Evolutionary conservation across 1,140 invertebrate genomes (phyloP).

Genomic region (Drosophila ambigua): DNA sequence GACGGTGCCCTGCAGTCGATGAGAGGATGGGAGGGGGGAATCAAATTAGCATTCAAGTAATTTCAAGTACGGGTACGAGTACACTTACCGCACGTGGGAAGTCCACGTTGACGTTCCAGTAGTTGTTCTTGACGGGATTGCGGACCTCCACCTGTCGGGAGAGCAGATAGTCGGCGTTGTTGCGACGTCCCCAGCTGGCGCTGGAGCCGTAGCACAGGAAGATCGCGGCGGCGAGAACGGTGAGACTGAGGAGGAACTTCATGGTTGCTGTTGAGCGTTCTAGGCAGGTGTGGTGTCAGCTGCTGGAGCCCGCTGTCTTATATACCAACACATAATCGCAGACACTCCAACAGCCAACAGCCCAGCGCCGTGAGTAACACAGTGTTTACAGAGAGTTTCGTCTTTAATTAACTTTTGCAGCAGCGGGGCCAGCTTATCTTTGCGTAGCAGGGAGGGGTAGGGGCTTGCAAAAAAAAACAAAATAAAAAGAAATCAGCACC

Average conservation of each 20-base stretch:
- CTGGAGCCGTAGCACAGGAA: slow-evolving; percentile 55
- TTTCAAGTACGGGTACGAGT: background rate
- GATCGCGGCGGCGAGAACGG: slow-evolving; percentile 60
- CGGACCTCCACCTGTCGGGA: slow-evolving; percentile 57
- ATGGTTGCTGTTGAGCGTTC: slow-evolving; percentile 30
- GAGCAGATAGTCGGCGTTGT: slow-evolving; percentile 51
- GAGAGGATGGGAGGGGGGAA: background rate
- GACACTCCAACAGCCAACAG: background rate
- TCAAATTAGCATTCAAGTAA: background rate
- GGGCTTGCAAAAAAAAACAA: slow-evolving; percentile 16
- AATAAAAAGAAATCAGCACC: slow-evolving; percentile 32
- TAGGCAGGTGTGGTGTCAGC: slow-evolving; percentile 26
- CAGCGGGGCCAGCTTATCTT: slow-evolving; percentile 29
- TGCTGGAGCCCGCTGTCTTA: slow-evolving; percentile 16
- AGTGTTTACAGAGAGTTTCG: slow-evolving; percentile 37
- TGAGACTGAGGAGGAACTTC: slow-evolving; percentile 56
- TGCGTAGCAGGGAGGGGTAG: background rate
- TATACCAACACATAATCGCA: slow-evolving; percentile 28
- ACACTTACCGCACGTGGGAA: slow-evolving; percentile 71
- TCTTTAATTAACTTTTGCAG: slow-evolving; percentile 51
- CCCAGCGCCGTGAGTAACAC: slow-evolving; percentile 24
- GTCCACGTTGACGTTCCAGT: slow-evolving; percentile 58
- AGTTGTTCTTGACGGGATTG: slow-evolving; percentile 57
- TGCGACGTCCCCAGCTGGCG: slow-evolving; percentile 58
- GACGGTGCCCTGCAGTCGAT: slow-evolving; percentile 40